These are phyloP conservation scores for Hapalemur alaotrensis DNA, from an alignment of 2,797 vertebrate genomes.

Conservation along the genomic window DNA sequence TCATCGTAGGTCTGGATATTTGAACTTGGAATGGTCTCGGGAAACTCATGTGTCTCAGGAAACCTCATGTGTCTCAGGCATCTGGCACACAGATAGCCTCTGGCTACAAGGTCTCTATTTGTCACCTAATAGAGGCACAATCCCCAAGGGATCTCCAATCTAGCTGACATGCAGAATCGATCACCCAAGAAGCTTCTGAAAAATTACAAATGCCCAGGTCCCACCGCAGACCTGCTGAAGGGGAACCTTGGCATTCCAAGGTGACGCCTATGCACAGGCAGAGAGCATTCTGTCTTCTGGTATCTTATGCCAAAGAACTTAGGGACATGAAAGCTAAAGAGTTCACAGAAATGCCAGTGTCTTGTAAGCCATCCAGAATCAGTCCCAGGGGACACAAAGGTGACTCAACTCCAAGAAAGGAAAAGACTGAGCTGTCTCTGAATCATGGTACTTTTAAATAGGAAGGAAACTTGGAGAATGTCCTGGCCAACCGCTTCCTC, in stretches of 20 bases:
- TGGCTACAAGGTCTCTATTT: neutral
- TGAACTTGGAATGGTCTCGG: neutral
- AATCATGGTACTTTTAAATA: neutral
- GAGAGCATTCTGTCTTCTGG: neutral
- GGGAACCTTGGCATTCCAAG: rapidly evolving
- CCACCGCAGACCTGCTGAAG: neutral
- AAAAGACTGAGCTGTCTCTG: neutral
- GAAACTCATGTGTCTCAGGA: neutral
- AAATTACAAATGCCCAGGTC: neutral
- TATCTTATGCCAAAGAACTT: neutral
- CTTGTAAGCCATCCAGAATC: neutral
- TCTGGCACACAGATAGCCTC: neutral
- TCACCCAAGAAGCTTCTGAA: neutral
- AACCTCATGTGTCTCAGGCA: neutral
- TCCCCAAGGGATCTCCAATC: neutral
- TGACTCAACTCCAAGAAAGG: neutral
- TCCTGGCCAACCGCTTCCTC: neutral
- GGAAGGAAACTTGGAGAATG: neutral
- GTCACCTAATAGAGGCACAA: neutral
- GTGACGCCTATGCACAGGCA: no score
- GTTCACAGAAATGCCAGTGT: neutral
- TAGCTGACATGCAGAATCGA: neutral
- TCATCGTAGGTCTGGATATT: neutral
- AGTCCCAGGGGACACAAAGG: neutral
- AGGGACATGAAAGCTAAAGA: neutral